These are phyloP conservation scores for Mareca penelope DNA, from an alignment of 2,797 vertebrate genomes.

Conservation along the genomic window DNA sequence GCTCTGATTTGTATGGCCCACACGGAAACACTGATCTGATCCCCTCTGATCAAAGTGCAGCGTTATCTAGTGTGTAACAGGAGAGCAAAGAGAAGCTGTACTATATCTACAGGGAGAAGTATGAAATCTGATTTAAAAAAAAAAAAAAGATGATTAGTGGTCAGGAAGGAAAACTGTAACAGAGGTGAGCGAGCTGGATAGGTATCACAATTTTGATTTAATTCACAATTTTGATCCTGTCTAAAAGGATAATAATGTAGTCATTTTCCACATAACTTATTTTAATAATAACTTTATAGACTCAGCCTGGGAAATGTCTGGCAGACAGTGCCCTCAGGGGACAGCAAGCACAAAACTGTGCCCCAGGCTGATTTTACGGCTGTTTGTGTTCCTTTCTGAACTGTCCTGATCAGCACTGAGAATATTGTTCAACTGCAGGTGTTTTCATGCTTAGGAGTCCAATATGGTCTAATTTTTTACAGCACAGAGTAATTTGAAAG, in stretches of 20 bases:
- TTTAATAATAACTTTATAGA: too few relatives aligned
- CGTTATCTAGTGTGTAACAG: background rate
- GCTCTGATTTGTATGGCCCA: background rate
- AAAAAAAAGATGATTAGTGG: background rate
- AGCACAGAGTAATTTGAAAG: background rate
- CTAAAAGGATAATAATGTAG: background rate
- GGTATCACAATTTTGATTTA: background rate
- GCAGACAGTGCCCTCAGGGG: background rate
- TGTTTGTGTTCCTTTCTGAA: background rate
- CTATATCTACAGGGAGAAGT: rapidly evolving
- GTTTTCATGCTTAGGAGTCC: background rate
- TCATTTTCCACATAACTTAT: background rate
- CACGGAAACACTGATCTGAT: background rate
- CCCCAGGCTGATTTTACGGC: background rate
- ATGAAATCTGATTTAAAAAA: background rate
- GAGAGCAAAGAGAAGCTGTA: background rate
- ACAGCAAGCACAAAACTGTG: background rate
- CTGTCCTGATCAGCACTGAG: background rate
- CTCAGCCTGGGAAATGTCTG: background rate
- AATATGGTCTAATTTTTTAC: background rate
- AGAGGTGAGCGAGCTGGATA: background rate
- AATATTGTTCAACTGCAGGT: background rate
- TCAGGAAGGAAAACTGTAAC: background rate
- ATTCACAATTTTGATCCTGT: background rate
- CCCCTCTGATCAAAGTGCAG: background rate